A percentile compares a stretch with the other conserved stretches of the same genome.
Conservation (phyloP, 2,888 invertebrate genomes). For the Hoplodrina ambigua region DNA sequence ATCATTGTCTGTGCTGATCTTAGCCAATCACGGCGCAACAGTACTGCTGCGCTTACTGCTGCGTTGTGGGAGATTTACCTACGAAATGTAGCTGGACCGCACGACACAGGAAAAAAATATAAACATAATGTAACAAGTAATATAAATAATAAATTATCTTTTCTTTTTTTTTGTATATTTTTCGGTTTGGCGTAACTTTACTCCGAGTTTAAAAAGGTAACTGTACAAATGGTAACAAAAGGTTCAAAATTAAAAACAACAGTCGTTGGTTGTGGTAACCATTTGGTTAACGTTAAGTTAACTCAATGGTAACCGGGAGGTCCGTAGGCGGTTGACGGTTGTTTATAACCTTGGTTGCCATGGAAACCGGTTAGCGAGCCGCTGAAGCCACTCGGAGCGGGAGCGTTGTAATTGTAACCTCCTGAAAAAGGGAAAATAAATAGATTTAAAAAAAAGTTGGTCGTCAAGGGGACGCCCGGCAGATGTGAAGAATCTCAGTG, state of each 20-base stretch:
- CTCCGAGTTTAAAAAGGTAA: background rate
- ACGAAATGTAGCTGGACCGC: no score
- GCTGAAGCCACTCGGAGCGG: slow-evolving; percentile 75
- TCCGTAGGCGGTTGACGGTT: slow-evolving; percentile 80
- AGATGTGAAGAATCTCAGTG: no score
- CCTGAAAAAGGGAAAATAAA: slow-evolving; percentile 61
- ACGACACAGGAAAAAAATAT: no score
- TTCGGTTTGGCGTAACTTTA: background rate
- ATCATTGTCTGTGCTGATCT: no score
- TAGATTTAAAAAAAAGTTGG: no score
- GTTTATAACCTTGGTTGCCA: slow-evolving; percentile 68
- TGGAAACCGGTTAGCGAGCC: slow-evolving; percentile 86
- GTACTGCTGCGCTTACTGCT: no score
- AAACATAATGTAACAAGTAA: no score
- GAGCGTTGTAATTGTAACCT: slow-evolving; percentile 81
- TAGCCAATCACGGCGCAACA: no score
- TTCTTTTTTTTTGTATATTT: no score
- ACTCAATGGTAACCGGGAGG: slow-evolving; percentile 80
- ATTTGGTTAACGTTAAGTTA: slow-evolving; percentile 34
- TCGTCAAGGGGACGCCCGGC: no score
- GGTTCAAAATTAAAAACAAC: slow-evolving; percentile 21
- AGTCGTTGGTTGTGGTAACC: slow-evolving; percentile 46
- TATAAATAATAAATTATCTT: no score
- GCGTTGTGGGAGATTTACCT: no score
- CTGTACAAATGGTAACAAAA: slow-evolving; percentile 53